Percentiles rank a stretch among this genome's conserved stretches.
These are phyloP conservation scores for Corythaixoides concolor DNA, from an alignment of 2,113 vertebrate species.

Conservation along the genomic window DNA sequence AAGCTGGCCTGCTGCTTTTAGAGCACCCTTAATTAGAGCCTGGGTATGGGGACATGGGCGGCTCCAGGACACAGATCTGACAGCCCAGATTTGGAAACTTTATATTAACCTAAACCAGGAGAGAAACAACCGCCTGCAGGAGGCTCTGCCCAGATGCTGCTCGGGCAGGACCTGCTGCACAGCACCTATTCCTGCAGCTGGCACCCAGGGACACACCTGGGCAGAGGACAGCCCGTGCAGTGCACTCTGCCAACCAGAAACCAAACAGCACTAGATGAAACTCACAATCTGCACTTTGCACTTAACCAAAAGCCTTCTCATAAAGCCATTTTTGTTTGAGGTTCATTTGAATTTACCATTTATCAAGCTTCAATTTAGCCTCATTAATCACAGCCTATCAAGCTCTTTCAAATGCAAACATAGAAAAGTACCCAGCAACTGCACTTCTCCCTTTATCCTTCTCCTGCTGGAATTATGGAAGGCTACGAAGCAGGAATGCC, in stretches of 20 bases:
- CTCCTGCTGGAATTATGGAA: constrained; percentile 59
- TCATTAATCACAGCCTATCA: constrained; percentile 71
- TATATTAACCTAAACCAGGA: background rate
- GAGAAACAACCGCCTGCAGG: fast-evolving
- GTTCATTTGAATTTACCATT: constrained; percentile 12
- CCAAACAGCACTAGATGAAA: fast-evolving
- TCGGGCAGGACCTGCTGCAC: background rate
- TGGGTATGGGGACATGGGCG: background rate
- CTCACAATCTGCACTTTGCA: background rate
- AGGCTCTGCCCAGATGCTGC: background rate
- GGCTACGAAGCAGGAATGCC: constrained; percentile 3
- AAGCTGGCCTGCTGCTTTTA: constrained; percentile 8
- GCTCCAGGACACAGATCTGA: background rate
- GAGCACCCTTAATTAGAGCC: constrained; percentile 31
- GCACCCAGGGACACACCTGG: fast-evolving
- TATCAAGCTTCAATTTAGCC: constrained; percentile 61
- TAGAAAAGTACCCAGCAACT: constrained; percentile 44
- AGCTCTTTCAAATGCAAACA: constrained; percentile 69
- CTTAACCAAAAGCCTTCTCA: background rate
- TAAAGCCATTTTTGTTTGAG: constrained; percentile 45
- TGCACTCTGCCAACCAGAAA: fast-evolving
- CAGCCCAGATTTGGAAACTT: background rate
- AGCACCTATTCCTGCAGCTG: background rate
- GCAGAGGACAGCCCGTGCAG: background rate
- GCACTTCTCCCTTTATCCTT: constrained; percentile 41